phyloP scores from a whole-genome alignment of 2,888 invertebrate species.

The Ormyrus labotus region DNA sequence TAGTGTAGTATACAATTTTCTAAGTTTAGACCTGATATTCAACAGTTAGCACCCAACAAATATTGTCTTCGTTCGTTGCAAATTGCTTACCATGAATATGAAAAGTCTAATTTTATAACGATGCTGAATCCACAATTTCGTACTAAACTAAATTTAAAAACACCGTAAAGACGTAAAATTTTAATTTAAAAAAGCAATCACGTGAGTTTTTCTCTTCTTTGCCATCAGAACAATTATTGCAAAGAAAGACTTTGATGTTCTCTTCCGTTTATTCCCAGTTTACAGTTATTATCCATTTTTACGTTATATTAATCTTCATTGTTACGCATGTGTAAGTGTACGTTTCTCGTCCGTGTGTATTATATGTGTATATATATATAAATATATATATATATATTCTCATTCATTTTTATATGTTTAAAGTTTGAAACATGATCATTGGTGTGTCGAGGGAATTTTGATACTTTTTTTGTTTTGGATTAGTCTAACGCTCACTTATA shows the following conservation, averaged over 20 bases:
- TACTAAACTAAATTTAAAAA: too few species aligned
- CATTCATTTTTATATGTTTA: slow-evolving; percentile 20
- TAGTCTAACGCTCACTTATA: slow-evolving; percentile 21
- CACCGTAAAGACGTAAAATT: background rate
- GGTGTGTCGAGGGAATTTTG: slow-evolving; percentile 25
- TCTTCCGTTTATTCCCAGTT: slow-evolving; percentile 56
- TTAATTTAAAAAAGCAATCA: background rate
- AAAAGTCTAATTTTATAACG: too few species aligned
- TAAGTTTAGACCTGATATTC: too few species aligned
- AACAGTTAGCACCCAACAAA: too few species aligned
- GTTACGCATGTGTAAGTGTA: slow-evolving; percentile 46
- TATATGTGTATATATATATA: slow-evolving; percentile 35
- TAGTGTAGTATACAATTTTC: too few species aligned
- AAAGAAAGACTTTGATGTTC: slow-evolving; percentile 47
- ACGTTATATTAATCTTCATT: slow-evolving; percentile 27
- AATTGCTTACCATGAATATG: too few species aligned
- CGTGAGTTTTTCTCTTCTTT: slow-evolving; percentile 52
- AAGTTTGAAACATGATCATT: slow-evolving; percentile 36
- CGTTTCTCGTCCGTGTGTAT: slow-evolving; percentile 28
- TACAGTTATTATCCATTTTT: slow-evolving; percentile 45
- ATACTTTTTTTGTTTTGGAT: slow-evolving; percentile 1
- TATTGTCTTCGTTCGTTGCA: too few species aligned
- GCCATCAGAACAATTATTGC: slow-evolving; percentile 27
- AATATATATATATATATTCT: background rate
- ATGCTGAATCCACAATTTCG: too few species aligned